Percentiles rank a stretch among this genome's conserved stretches.
phyloP scores from a whole-genome alignment of 2,888 invertebrate species.

The Mesochorus sp. region DNA sequence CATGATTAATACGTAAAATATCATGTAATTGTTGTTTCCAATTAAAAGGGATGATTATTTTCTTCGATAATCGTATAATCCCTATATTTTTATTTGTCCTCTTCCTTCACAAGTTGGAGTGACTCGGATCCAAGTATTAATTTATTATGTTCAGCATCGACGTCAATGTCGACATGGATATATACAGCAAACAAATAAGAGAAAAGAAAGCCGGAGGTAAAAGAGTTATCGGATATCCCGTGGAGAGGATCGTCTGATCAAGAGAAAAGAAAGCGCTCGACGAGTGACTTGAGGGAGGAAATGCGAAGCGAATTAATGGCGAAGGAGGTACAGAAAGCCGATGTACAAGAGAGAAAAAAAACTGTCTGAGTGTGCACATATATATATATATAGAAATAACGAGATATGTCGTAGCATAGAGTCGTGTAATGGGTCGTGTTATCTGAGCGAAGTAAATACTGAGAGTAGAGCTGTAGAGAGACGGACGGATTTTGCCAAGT shows the following conservation, averaged over 20 bases:
- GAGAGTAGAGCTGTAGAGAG: conserved; percentile 59
- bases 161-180: too few species aligned
- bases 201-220: conserved; percentile 13
- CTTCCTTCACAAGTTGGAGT: too few species aligned
- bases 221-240: conserved; percentile 17
- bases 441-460: conserved; percentile 56
- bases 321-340: background rate
- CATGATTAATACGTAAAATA: too few species aligned
- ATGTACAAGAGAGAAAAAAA: conserved; percentile 1
- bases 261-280: background rate
- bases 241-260: background rate
- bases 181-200: background rate
- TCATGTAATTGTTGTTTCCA: too few species aligned
- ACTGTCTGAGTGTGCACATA: too few species aligned
- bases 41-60: too few species aligned
- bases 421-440: conserved; percentile 54
- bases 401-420: conserved; percentile 20
- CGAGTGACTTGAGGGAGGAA: background rate
- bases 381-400: background rate
- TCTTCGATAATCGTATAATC: too few species aligned
- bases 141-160: too few species aligned
- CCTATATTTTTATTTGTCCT: too few species aligned
- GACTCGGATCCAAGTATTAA: too few species aligned
- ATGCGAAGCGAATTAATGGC: conserved; percentile 26
- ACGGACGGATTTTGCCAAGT: conserved; percentile 58